Evolutionary conservation across 2,888 invertebrate species (phyloP).

Genomic region (Ophion obscuratus): DNA sequence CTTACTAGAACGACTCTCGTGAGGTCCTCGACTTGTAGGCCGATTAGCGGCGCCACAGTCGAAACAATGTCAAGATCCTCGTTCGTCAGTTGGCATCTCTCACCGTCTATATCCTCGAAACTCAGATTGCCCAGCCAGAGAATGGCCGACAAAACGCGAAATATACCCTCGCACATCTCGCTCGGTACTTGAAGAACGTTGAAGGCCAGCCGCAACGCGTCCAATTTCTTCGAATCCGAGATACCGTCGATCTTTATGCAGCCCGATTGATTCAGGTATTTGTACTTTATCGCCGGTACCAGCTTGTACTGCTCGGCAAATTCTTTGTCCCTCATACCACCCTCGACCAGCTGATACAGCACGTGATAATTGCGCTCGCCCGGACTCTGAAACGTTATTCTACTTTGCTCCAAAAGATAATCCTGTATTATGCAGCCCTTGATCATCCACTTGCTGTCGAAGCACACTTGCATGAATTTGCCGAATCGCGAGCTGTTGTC

Average conservation of each 20-base stretch:
- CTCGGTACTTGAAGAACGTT: conserved; percentile 94
- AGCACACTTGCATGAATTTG: conserved; percentile 97
- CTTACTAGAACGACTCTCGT: conserved; percentile 90
- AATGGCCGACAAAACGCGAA: conserved; percentile 94
- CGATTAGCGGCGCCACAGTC: conserved; percentile 90
- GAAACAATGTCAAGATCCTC: conserved; percentile 90
- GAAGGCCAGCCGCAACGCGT: conserved; percentile 94
- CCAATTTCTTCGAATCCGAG: conserved; percentile 89
- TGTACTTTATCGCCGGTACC: conserved; percentile 90
- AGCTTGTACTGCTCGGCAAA: conserved; percentile 90
- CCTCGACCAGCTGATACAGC: conserved; percentile 95
- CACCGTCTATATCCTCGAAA: conserved; percentile 95
- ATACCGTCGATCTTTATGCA: conserved; percentile 88
- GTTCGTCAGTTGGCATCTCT: conserved; percentile 90
- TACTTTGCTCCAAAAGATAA: conserved; percentile 94
- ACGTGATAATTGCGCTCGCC: conserved; percentile 96
- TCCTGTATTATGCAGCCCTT: conserved; percentile 96
- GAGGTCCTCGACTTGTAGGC: conserved; percentile 90
- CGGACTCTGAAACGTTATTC: conserved; percentile 95
- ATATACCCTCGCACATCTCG: conserved; percentile 94
- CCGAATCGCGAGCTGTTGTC: conserved; percentile 97
- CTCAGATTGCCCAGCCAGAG: conserved; percentile 95
- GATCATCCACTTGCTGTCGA: conserved; percentile 95
- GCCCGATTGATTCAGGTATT: conserved; percentile 93
- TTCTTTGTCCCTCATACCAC: conserved; percentile 92